phyloP scores from a whole-genome alignment of 2,797 vertebrate species.

The Acanthurus lineatus region DNA sequence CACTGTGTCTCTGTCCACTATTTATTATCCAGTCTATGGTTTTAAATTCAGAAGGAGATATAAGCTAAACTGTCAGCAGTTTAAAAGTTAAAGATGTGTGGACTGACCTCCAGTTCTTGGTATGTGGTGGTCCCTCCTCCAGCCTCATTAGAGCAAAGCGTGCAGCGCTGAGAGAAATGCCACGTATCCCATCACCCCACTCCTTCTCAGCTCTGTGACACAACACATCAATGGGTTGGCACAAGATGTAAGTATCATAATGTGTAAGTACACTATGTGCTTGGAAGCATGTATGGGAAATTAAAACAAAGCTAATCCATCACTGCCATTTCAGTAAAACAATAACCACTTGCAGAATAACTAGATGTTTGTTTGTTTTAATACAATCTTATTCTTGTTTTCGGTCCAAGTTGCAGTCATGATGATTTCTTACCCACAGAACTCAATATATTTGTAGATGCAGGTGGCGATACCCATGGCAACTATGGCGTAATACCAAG shows the following conservation, averaged over 20 bases:
- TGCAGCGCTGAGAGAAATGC: constrained; percentile 95
- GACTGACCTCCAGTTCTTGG: constrained; percentile 96
- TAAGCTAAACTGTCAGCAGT: no score
- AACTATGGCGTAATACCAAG: constrained; percentile 96
- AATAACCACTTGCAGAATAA: background rate
- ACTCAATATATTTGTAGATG: constrained; percentile 99
- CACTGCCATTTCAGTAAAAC: no score
- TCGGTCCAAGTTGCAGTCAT: background rate
- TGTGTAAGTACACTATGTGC: background rate
- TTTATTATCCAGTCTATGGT: constrained; percentile 4
- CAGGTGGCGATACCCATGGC: constrained; percentile 96
- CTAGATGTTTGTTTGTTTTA: background rate
- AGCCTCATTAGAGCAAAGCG: constrained; percentile 94
- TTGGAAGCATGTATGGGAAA: no score
- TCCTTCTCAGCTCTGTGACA: constrained; percentile 91
- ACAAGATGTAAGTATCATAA: background rate
- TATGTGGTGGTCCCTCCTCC: constrained; percentile 96
- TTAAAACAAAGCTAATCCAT: no score
- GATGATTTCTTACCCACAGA: constrained; percentile 91
- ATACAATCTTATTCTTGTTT: background rate
- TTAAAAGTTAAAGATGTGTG: background rate
- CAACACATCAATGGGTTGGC: constrained; percentile 17
- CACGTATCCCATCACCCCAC: constrained; percentile 97
- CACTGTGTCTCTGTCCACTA: no score
- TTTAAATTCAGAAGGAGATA: no score